These are phyloP conservation scores for Leptopilina boulardi DNA, from an alignment of 1,140 invertebrate genomes.

Conservation along the genomic window DNA sequence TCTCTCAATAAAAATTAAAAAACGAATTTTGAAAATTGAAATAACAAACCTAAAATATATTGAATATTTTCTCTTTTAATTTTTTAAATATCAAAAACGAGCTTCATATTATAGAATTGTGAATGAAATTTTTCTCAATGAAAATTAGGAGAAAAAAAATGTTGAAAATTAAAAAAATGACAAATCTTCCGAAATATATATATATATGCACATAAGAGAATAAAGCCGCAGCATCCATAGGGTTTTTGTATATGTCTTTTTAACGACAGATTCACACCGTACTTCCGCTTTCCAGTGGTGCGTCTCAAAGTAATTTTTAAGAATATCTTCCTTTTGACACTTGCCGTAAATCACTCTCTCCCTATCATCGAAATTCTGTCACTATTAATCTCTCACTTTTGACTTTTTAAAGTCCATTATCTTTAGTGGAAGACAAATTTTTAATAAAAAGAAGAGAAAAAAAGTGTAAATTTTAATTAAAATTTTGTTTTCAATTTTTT, in stretches of 20 bases:
- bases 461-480: neutral
- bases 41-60: no score
- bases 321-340: constrained; percentile 24
- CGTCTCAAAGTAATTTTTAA: constrained; percentile 26
- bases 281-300: constrained; percentile 21
- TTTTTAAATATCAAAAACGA: no score
- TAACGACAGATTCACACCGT: constrained; percentile 26
- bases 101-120: no score
- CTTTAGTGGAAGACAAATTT: neutral
- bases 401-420: neutral
- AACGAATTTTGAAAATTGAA: no score
- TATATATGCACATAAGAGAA: neutral
- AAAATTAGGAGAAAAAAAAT: neutral
- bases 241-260: neutral
- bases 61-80: no score
- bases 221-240: neutral
- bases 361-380: constrained; percentile 2
- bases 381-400: constrained; percentile 5
- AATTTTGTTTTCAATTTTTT: no score
- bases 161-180: neutral
- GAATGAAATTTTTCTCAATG: no score
- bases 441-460: neutral
- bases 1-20: no score
- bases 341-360: constrained; percentile 24
- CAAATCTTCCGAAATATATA: neutral